These are phyloP conservation scores for Erethizon dorsatum DNA, from an alignment of 2,797 vertebrate genomes.

Conservation along the genomic window DNA sequence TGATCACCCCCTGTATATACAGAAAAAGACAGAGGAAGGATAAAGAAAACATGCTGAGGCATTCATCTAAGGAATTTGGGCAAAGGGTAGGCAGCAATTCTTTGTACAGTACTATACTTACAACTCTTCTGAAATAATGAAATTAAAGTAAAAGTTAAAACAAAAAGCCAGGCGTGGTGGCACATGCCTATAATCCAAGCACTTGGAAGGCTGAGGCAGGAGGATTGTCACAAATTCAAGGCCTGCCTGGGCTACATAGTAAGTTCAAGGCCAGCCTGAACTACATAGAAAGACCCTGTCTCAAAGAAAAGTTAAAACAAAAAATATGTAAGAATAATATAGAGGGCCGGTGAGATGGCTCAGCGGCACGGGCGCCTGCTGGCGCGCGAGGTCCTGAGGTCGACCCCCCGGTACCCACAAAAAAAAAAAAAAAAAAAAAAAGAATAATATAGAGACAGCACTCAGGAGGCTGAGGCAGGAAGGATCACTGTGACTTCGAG, in stretches of 20 bases:
- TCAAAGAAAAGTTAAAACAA: neutral
- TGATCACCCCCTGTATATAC: neutral
- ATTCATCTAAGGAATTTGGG: neutral
- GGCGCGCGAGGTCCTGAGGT: no score
- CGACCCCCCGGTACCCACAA: no score
- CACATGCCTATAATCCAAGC: neutral
- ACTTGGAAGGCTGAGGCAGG: neutral
- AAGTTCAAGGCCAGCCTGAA: neutral
- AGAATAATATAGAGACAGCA: neutral
- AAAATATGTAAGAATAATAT: neutral
- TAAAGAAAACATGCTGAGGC: neutral
- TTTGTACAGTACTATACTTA: neutral
- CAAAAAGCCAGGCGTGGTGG: neutral
- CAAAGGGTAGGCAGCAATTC: neutral
- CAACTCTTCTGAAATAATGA: conserved; percentile 26
- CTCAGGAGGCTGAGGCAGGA: neutral
- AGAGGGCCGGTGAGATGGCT: no score
- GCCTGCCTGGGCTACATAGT: neutral
- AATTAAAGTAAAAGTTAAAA: conserved; percentile 11
- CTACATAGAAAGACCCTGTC: no score
- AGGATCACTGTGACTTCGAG: neutral
- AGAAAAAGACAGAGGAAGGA: neutral
- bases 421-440: no score
- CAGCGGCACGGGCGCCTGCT: no score
- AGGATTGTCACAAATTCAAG: neutral